Conservation (phyloP, 2,888 invertebrate species). For the Troides helena region DNA sequence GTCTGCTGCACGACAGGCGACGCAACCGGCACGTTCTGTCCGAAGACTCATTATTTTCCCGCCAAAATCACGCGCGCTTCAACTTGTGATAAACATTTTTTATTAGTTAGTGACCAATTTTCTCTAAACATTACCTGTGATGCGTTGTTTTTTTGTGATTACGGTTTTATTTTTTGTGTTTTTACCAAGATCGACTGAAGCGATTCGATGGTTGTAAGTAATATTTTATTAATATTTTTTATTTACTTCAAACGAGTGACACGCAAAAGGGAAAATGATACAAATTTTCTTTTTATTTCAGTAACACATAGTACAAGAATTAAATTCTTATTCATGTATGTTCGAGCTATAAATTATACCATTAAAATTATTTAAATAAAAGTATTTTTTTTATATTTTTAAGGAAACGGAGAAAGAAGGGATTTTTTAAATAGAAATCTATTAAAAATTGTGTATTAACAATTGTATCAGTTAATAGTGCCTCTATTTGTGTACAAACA, state of each 20-base stretch:
- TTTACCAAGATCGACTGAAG: slow-evolving; percentile 66
- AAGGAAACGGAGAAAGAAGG: too few species aligned
- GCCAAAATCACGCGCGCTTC: slow-evolving; percentile 57
- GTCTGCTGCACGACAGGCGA: slow-evolving; percentile 46
- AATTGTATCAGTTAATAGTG: too few species aligned
- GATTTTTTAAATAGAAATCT: too few species aligned
- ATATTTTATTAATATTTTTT: slow-evolving; percentile 7
- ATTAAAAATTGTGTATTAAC: too few species aligned
- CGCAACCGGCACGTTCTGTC: slow-evolving; percentile 38
- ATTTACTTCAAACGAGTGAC: background rate
- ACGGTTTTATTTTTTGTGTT: slow-evolving; percentile 74
- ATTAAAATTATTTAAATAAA: too few species aligned
- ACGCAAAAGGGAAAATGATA: background rate
- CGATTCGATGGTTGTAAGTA: slow-evolving; percentile 78
- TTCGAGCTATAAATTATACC: too few species aligned
- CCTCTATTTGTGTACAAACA: too few species aligned
- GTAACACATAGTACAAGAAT: too few species aligned
- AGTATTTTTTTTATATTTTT: too few species aligned
- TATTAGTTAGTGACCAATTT: slow-evolving; percentile 31
- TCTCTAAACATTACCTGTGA: slow-evolving; percentile 50
- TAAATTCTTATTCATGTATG: too few species aligned
- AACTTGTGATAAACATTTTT: slow-evolving; percentile 32
- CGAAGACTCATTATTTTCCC: slow-evolving; percentile 50
- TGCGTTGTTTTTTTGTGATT: slow-evolving; percentile 70
- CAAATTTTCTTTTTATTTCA: background rate